Base-by-base conservation (phyloP, 2,113 vertebrate species). In the Pteronura brasiliensis region DNA sequence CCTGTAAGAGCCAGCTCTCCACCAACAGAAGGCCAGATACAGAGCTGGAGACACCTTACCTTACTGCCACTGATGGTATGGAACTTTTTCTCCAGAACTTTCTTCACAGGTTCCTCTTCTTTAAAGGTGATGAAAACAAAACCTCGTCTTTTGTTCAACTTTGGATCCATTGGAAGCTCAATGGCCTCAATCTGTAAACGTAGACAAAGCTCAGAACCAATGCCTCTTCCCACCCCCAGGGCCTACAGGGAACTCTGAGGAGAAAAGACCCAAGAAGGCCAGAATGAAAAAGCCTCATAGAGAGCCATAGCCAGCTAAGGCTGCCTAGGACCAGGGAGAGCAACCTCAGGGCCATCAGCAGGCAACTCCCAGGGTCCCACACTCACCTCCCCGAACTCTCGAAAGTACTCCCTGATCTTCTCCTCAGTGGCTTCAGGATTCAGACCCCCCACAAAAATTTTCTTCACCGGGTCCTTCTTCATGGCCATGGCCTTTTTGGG, bases 401-500 rank as follows among this genome's bases (percentile, higher is more conserved):
- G 99, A 0, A 99, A 99, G 98, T 99, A 99, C 97, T 99, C 99
- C 96, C 99, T 99, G 96, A 99, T 99, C 97, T 99, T 99, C 85
- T 99, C 99, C 98, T 99, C 99, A 52, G 99, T 99, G 20, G 99
- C 99, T 98, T 99, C 99, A 80, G 99, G 99, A 94, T 99, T 99
- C 89, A 99, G 98, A 85, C 99, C 99, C 14, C 99, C 99, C 44
- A 99, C 99, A 98, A 99, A 99, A 98, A 99, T 99, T 98, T 99
- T 99, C 99, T 99, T 99, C 88, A 99, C 99, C 7, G 99, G 99
- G 80, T 99, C 99, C 89, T 99, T 99, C 97, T 99, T 99, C 99
- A 99, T 99, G 9, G 99, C 99, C 99, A 99, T 99, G 47, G 99
- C 99, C 95, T 99, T 99, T 98, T 99, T 99, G 55, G 99, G 99